Evolutionary conservation across 64 coral and sea anemone genomes (phyloP).

Genomic region (Stichodactyla helianthus): DNA sequence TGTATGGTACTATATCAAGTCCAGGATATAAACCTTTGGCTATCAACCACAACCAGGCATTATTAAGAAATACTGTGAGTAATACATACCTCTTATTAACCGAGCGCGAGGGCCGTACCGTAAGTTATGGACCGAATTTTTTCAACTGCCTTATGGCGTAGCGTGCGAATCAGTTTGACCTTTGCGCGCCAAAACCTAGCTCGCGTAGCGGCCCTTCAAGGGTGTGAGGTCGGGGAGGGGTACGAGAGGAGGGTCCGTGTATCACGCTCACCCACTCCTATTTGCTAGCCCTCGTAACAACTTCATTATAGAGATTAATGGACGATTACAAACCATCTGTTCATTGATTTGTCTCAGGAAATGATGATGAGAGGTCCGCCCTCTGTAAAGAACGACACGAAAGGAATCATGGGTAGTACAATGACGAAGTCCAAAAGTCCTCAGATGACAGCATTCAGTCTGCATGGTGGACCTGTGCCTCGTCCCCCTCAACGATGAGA

Average conservation of each 20-base stretch:
- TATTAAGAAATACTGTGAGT: conserved; percentile 73
- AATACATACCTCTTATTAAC: no score
- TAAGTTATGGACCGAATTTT: no score
- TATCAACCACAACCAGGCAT: conserved; percentile 51
- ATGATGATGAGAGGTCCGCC: conserved; percentile 20
- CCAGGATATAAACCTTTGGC: conserved; percentile 32
- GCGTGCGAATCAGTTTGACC: no score
- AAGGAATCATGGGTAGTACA: not conserved
- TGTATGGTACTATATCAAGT: conserved; percentile 23
- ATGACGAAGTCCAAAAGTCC: conserved; percentile 9
- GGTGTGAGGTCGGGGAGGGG: no score
- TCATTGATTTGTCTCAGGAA: not conserved
- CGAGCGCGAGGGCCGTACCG: no score
- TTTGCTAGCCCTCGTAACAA: no score
- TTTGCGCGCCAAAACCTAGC: no score
- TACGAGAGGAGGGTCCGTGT: no score
- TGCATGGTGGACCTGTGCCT: conserved; percentile 34
- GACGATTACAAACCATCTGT: not conserved
- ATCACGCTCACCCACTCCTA: no score
- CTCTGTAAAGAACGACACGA: conserved; percentile 12
- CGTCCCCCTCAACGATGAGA: conserved; percentile 23
- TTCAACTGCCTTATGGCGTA: no score
- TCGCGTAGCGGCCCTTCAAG: no score
- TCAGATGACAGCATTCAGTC: conserved; percentile 16
- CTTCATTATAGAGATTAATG: no score